Base-by-base conservation (phyloP, 2,888 invertebrate species). In the Orthosia gracilis region DNA sequence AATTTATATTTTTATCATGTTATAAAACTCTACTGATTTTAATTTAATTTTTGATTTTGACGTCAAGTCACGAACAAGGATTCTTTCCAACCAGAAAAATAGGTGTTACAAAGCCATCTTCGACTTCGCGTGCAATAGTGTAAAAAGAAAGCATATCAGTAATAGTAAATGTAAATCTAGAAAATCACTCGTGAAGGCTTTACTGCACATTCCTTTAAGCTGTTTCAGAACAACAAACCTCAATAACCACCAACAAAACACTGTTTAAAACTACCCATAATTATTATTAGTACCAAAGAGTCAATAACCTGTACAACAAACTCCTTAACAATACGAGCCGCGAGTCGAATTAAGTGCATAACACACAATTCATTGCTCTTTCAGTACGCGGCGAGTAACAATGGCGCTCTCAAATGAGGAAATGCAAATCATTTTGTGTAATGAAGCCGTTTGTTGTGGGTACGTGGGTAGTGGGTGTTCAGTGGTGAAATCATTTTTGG, bases 341-440 rank as follows among this genome's bases (percentile, higher is more conserved):
- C 86, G 71, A 75, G 21, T 75, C 78, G 88, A 89, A 88, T 89
- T 89, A 89, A 91, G 88, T 89, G 89, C 88, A 86, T 77, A 64
- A 85, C 88, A 87, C 89, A 89, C 88, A 89, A 89, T 90, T 85
- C 90, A 89, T 89, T 89, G 89, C 89, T 84, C 85, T 85, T 87
- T 85, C 86, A 83, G 85, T 86, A 78, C 65, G 81, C 69, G 76
- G 73, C 76, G 74, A 78, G 70, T 80, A 85, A 86, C 84, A 83
- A 85, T 83, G 72, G 80, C 81, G 74, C 80, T 74, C 69, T 76
- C 77, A 58, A 73, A 79, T 69, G 76, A 81, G 85, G 89, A 87
- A 87, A 90, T 90, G 90, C 87, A 89, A 89, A 89, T 90, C 85
- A 84, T 89, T 86, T 84, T 81, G 82, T 82, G 82, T 84, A 85